Conservation (phyloP, 2,888 invertebrate species). For the Flexamia atlantica region DNA sequence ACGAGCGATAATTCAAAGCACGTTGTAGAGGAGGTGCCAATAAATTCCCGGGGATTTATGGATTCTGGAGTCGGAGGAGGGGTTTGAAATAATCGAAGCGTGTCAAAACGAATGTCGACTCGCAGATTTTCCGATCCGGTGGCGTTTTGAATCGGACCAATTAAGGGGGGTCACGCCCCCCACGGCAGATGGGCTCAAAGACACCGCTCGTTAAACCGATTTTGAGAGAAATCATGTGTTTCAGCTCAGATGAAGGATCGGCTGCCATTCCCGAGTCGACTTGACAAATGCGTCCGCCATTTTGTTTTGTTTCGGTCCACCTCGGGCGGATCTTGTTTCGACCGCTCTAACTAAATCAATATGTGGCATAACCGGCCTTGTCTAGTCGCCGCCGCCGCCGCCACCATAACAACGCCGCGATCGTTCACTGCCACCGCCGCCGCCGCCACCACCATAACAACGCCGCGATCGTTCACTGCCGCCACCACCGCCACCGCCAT, state of each 20-base stretch:
- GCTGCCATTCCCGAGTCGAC: neutral
- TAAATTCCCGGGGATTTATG: slow-evolving; percentile 21
- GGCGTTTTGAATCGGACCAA: slow-evolving; percentile 52
- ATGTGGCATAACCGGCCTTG: slow-evolving; percentile 14
- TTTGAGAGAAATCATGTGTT: slow-evolving; percentile 43
- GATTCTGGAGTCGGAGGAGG: slow-evolving; percentile 37
- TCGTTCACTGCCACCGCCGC: too few species aligned
- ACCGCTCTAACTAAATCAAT: slow-evolving; percentile 33
- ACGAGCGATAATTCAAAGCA: slow-evolving; percentile 24
- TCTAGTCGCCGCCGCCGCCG: neutral
- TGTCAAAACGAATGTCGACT: slow-evolving; percentile 53
- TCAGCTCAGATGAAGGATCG: slow-evolving; percentile 18
- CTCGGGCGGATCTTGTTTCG: slow-evolving; percentile 37
- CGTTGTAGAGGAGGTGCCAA: slow-evolving; percentile 24
- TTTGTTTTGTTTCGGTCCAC: slow-evolving; percentile 41
- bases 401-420: neutral
- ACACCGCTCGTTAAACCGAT: slow-evolving; percentile 45
- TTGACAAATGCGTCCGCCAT: slow-evolving; percentile 52
- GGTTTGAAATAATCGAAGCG: slow-evolving; percentile 22
- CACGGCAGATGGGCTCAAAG: neutral
- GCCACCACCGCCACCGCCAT: neutral
- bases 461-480: neutral
- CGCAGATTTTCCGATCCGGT: slow-evolving; percentile 52
- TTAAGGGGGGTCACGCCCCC: slow-evolving; percentile 40
- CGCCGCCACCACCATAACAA: too few species aligned